Percentiles rank a stretch among this genome's conserved stretches.
phyloP scores from a whole-genome alignment of 2,797 vertebrate species.

The Onychomys torridus region DNA sequence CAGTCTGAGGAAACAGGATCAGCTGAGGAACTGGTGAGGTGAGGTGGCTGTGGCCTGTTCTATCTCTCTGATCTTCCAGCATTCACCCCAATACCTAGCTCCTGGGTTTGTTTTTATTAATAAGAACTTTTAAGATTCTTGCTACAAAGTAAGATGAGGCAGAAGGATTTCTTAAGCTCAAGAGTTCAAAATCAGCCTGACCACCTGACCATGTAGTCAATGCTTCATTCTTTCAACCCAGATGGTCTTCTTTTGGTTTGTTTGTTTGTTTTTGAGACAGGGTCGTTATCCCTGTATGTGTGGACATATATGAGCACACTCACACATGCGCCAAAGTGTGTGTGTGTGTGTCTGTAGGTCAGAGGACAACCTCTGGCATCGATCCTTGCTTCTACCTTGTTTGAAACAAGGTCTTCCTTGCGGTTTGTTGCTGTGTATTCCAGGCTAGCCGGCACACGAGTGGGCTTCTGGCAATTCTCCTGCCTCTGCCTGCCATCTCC shows the following conservation, averaged over 20 bases:
- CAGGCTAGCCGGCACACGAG: neutral
- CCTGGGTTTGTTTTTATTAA: too few relatives aligned
- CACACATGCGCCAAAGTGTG: neutral
- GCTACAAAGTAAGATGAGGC: neutral
- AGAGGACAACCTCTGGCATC: neutral
- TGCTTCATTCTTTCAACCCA: neutral
- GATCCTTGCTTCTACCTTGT: neutral
- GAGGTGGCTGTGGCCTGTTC: too few relatives aligned
- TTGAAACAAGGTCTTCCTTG: neutral
- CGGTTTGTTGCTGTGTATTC: neutral
- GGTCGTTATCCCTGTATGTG: neutral
- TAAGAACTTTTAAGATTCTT: too few relatives aligned
- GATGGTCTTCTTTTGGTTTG: neutral
- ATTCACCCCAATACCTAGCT: too few relatives aligned
- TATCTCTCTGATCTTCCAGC: too few relatives aligned
- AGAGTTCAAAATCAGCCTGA: neutral
- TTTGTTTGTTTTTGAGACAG: neutral
- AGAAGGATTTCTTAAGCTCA: neutral
- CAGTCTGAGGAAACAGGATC: too few relatives aligned
- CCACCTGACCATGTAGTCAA: neutral
- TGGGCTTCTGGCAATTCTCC: neutral
- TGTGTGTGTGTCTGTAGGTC: neutral
- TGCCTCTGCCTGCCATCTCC: neutral
- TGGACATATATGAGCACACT: too few relatives aligned
- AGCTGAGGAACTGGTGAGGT: too few relatives aligned